Base-by-base conservation (phyloP, 2,113 vertebrate species). In the Aegithalos caudatus region DNA sequence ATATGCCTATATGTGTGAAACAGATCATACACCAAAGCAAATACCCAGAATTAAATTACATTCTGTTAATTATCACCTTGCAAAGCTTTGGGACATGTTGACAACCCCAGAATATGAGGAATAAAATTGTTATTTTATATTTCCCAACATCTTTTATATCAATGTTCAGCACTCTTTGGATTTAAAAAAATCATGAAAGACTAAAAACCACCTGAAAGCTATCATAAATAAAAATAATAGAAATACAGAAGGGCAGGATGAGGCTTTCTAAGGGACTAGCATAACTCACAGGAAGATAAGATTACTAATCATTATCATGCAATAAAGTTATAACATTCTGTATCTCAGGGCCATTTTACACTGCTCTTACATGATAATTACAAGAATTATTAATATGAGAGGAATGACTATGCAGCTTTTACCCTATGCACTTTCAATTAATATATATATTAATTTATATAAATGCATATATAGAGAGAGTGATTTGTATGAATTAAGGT, bases 21-120 rank as follows among this genome's bases (percentile, higher is more conserved):
- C 16, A 88, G 61, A 93, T 91, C 88, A 93, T 56, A 74, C n/a
- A 90, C n/a, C 38, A 93, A 96, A 95, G 86, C 67, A 96, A 96
- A 92, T 77, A 96, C 62, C 23, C 85, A 66, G 91, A 89, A 93
- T 86, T 95, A 93, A 97, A 95, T 93, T 84, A 93, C 65, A 45
- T 94, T 93, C 73, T 90, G 35, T 93, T 97, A 95, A 96, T 97
- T 94, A 94, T 91, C 91, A 90, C 88, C 67, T 94, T 64, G 88
- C 67, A 95, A 81, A 82, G 94, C 94, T 88, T 86, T 74, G 51
- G 21, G 28, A 91, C 72, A 37, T 48, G 83, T 53, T 92, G 60
- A 84, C 93, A 79, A 19, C 73, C 84, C 38, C 74, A 66, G 65
- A 83, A 84, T 14, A 37, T 47, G 93, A 92, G 65, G 70, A 96